Conservation (phyloP, 2,888 invertebrate species). For the Colostygia pectinataria region DNA sequence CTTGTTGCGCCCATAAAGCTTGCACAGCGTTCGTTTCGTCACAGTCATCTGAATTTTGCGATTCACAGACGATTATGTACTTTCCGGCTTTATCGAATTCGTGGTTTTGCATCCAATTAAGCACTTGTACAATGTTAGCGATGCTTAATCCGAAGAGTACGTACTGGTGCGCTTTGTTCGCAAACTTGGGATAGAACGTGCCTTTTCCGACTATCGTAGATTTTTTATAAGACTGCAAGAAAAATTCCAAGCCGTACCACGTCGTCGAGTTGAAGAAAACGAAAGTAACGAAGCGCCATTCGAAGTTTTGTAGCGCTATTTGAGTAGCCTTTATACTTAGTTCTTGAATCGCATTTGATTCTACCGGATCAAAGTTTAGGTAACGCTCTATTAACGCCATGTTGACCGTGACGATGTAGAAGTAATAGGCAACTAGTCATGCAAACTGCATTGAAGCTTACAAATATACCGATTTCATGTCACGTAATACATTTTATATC, state of each 20-base stretch:
- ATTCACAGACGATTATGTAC: constrained; percentile 61
- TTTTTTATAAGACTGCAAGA: constrained; percentile 52
- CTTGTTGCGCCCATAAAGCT: constrained; percentile 57
- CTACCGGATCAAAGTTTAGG: constrained; percentile 27
- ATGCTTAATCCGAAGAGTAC: constrained; percentile 54
- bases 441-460: constrained; percentile 12
- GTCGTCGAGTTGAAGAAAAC: constrained; percentile 58
- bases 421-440: constrained; percentile 4
- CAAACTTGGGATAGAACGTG: constrained; percentile 38
- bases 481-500: constrained; percentile 31
- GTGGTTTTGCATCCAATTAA: constrained; percentile 48
- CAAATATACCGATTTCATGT: constrained; percentile 4
- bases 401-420: constrained; percentile 4
- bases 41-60: constrained; percentile 45
- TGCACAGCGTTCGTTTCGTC: constrained; percentile 50
- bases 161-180: constrained; percentile 47
- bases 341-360: constrained; percentile 24
- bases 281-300: constrained; percentile 58
- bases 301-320: constrained; percentile 59
- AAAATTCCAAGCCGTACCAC: constrained; percentile 48
- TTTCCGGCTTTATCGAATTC: constrained; percentile 61
- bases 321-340: constrained; percentile 54
- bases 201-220: constrained; percentile 50
- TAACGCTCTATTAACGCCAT: constrained; percentile 19
- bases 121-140: constrained; percentile 42